Percentiles rank a stretch among this genome's conserved stretches.
These are phyloP conservation scores for Antheraea yamamai DNA, from an alignment of 2,888 invertebrate species.

Conservation along the genomic window DNA sequence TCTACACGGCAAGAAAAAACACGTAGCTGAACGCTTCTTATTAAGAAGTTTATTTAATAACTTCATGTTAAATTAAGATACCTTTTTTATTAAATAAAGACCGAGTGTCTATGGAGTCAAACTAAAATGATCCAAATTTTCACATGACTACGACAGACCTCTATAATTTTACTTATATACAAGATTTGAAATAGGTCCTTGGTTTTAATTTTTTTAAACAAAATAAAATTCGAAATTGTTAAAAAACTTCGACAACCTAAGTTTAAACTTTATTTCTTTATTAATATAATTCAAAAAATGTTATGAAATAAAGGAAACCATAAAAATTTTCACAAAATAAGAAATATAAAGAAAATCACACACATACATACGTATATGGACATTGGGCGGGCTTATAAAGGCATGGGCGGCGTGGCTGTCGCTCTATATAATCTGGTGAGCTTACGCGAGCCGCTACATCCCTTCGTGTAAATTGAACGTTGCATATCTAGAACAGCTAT, in stretches of 20 bases:
- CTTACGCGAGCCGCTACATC: constrained; percentile 49
- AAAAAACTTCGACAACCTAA: not conserved
- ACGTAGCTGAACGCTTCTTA: no score
- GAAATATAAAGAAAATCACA: constrained; percentile 19
- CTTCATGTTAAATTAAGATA: no score
- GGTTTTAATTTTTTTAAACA: not conserved
- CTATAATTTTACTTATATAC: no score
- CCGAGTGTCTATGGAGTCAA: no score
- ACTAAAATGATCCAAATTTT: no score
- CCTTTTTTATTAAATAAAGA: no score
- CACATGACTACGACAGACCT: no score
- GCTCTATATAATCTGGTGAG: constrained; percentile 53
- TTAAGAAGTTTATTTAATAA: no score
- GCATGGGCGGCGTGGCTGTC: constrained; percentile 50
- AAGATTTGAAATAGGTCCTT: no score
- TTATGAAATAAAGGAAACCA: no score
- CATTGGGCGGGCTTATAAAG: constrained; percentile 60
- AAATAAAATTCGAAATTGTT: not conserved
- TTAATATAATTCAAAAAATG: no score
- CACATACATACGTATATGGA: constrained; percentile 28
- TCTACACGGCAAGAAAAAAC: no score
- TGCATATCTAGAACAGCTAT: constrained; percentile 1
- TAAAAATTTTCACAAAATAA: not conserved
- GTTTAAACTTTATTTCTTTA: not conserved
- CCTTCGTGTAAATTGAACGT: constrained; percentile 17